Percentiles rank a stretch among this genome's conserved stretches.
Evolutionary conservation across 2,797 vertebrate species (phyloP).

Genomic region (Urophycis tenuis): DNA sequence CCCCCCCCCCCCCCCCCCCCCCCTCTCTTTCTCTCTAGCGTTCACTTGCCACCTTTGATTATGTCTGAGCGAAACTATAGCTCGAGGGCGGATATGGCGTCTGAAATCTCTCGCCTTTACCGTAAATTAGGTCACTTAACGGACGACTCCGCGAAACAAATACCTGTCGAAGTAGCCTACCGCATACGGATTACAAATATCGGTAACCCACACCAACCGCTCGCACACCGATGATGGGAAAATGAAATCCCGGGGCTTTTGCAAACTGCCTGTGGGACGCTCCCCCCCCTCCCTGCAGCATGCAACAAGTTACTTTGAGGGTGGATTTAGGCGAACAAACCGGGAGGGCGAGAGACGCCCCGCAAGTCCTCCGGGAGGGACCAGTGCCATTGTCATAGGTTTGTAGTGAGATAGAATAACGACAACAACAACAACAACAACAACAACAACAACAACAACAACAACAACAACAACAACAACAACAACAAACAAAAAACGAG

Average conservation of each 20-base stretch:
- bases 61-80: background rate
- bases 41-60: background rate
- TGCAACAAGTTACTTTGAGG: background rate
- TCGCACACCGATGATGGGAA: background rate
- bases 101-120: background rate
- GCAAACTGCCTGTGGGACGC: background rate
- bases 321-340: background rate
- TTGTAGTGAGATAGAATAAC: no score
- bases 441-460: no score
- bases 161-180: background rate
- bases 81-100: background rate
- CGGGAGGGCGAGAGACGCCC: background rate
- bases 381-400: background rate
- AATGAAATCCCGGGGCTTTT: background rate
- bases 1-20: background rate
- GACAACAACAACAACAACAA: no score
- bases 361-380: background rate
- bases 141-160: background rate
- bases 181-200: background rate
- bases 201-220: background rate
- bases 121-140: background rate
- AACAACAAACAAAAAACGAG: background rate
- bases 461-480: no score
- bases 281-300: background rate
- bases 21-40: background rate